Evolutionary conservation across 2,888 invertebrate species (phyloP).

Genomic region (Erynnis tages): DNA sequence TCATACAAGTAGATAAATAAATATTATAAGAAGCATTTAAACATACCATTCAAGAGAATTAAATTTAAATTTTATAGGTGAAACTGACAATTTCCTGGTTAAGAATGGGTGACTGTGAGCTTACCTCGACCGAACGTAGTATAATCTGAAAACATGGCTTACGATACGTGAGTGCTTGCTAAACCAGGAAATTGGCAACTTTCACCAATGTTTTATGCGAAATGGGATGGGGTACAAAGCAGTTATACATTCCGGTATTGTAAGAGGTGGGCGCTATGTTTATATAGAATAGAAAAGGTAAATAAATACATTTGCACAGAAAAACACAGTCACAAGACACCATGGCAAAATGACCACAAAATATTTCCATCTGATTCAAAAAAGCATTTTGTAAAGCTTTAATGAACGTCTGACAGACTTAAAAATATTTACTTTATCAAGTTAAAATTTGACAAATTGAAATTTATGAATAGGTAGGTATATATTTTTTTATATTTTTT

Average conservation of each 20-base stretch:
- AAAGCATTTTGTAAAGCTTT: too few relatives aligned
- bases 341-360: too few relatives aligned
- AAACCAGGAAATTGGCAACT: constrained; percentile 67
- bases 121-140: constrained; percentile 72
- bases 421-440: too few relatives aligned
- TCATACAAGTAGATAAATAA: constrained; percentile 30
- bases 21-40: constrained; percentile 33
- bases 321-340: too few relatives aligned
- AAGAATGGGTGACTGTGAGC: constrained; percentile 54
- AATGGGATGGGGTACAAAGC: constrained; percentile 67
- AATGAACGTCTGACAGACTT: too few relatives aligned
- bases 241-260: constrained; percentile 53
- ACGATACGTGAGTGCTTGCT: constrained; percentile 52
- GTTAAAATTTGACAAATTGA: too few relatives aligned
- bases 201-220: constrained; percentile 50
- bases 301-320: too few relatives aligned
- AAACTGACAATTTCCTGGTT: constrained; percentile 67
- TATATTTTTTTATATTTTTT: too few relatives aligned
- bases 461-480: too few relatives aligned
- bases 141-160: constrained; percentile 72
- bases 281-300: too few relatives aligned
- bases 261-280: not conserved
- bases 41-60: constrained; percentile 48
- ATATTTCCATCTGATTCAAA: too few relatives aligned
- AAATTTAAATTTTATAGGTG: constrained; percentile 4